phyloP scores from a whole-genome alignment of 2,888 invertebrate species.

The Fragum whitleyi region DNA sequence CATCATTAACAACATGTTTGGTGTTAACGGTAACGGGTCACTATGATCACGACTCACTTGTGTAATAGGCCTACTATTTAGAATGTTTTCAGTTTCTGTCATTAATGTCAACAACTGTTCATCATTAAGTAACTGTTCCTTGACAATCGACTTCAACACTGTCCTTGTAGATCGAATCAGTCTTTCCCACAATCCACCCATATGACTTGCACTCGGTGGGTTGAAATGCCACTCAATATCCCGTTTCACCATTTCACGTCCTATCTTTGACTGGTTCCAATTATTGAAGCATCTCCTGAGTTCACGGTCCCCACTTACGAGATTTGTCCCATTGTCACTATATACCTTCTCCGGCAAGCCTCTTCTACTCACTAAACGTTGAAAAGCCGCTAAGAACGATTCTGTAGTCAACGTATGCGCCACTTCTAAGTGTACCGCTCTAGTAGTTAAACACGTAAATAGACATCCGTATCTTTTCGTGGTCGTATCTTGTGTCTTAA shows the following conservation, averaged over 20 bases:
- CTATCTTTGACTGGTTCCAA: slow-evolving; percentile 33
- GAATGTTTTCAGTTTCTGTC: slow-evolving; percentile 29
- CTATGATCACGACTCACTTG: slow-evolving; percentile 26
- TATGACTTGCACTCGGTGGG: slow-evolving; percentile 41
- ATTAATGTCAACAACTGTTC: slow-evolving; percentile 28
- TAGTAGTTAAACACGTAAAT: slow-evolving; percentile 53
- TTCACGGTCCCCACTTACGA: slow-evolving; percentile 44
- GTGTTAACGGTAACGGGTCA: slow-evolving; percentile 38
- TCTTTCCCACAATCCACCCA: slow-evolving; percentile 41
- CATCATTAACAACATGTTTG: slow-evolving; percentile 34
- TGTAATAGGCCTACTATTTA: slow-evolving; percentile 41
- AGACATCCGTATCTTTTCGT: slow-evolving; percentile 53
- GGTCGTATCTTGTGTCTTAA: slow-evolving; percentile 34
- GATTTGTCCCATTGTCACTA: slow-evolving; percentile 54
- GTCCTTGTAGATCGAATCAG: slow-evolving; percentile 38
- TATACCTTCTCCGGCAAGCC: slow-evolving; percentile 33
- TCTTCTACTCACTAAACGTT: slow-evolving; percentile 44
- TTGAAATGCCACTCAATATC: slow-evolving; percentile 49
- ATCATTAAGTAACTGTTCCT: slow-evolving; percentile 33
- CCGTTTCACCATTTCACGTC: slow-evolving; percentile 26
- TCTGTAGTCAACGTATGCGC: slow-evolving; percentile 40
- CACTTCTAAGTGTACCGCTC: slow-evolving; percentile 47
- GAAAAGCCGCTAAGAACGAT: slow-evolving; percentile 44
- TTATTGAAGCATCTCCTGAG: slow-evolving; percentile 30
- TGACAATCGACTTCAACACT: slow-evolving; percentile 28